Evolutionary conservation across 2,888 invertebrate species (phyloP), one percentile per base, ranked within the genome.

Genomic region (Rotaria socialis): DNA sequence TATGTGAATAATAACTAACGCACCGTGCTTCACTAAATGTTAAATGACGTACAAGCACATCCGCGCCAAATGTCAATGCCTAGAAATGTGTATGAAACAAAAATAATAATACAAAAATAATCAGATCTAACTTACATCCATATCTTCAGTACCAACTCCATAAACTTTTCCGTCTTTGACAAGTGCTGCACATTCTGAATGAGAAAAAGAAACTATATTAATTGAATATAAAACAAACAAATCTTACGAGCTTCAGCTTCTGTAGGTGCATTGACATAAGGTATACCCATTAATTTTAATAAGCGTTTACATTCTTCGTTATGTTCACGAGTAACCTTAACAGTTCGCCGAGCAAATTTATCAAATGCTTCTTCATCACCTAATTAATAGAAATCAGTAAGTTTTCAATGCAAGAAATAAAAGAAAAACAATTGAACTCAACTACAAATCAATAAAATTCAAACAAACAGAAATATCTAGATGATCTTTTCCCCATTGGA

Each of bases 141-240:
- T 99, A 93, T 99, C 99, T 91, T 99, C 99, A 0, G 99, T 99
- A 0, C 97, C 99, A 7, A 95, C 94, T 0, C 95, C 99, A 91
- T 93, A 99, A 0, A 96, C 96, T 91, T 92, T 91, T 24, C 96
- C 97, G 0, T 95, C 92, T 92, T 95, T 96, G 0, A 96, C 97
- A 90, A 99, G 90, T 22, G 95, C 96, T 0, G 98, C 97, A 92
- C 99, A 99, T 90, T 99, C 93, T 74, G 43, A 16, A 52, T 4
- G 43, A 50, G 50, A 50, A 50, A 47, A 24, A 41, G 0, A 22
- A 27, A 67, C 19, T 41, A n/a, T 8, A 75, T 0, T 8, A 22
- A 80, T 41, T 2, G 43, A 22, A 43, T 10, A 74, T 41, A 22
- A 85, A 5, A 47, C 0, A 24, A 55, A 11, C n/a, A 80, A 41